These are phyloP conservation scores for Corythornis madagascariensis DNA, from an alignment of 2,113 vertebrate species.

Conservation along the genomic window DNA sequence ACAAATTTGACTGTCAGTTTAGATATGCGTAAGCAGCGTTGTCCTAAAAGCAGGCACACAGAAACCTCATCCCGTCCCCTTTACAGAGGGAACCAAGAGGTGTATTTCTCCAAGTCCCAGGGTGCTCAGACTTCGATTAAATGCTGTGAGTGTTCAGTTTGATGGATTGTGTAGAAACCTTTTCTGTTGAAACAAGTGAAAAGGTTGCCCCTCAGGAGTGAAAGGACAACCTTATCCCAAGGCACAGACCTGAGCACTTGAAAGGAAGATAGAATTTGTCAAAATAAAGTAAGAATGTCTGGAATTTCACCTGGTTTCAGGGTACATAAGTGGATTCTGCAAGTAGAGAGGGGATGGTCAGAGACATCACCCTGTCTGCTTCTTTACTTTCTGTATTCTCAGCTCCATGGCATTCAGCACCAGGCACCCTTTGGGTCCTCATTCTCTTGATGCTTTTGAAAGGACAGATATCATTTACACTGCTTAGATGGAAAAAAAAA, in stretches of 20 bases:
- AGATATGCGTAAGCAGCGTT: neutral
- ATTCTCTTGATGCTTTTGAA: neutral
- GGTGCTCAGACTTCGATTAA: neutral
- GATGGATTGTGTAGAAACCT: neutral
- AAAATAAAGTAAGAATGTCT: neutral
- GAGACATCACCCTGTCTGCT: neutral
- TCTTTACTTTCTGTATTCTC: neutral
- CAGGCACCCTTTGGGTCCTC: neutral
- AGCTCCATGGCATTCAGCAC: neutral
- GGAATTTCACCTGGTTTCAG: conserved; percentile 30
- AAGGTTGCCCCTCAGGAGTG: neutral
- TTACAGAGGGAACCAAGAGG: neutral
- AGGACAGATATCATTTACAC: neutral
- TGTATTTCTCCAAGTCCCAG: neutral
- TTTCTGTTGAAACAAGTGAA: neutral
- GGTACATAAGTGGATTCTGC: neutral
- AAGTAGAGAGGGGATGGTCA: neutral
- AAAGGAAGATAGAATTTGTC: conserved; percentile 18
- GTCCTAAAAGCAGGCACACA: neutral
- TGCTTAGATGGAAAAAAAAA: neutral
- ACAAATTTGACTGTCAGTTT: neutral
- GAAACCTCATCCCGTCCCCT: neutral
- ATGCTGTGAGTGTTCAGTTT: neutral
- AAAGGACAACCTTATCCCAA: neutral
- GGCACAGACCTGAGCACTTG: neutral